Percentiles rank a stretch among this genome's conserved stretches.
These are phyloP conservation scores for Aeoliscus strigatus DNA, from an alignment of 2,797 vertebrate genomes.

Conservation along the genomic window DNA sequence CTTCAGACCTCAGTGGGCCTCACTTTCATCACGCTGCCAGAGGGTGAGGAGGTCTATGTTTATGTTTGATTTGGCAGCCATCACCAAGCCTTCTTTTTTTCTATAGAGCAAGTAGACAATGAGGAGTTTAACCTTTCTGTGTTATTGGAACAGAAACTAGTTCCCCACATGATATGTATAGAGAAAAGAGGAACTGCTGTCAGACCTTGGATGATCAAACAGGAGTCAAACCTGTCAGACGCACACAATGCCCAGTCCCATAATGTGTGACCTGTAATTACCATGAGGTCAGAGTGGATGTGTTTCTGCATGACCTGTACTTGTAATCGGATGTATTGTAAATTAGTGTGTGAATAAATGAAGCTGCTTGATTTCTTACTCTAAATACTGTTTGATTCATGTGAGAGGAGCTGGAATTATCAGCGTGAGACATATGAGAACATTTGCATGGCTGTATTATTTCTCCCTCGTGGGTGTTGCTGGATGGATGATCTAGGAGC, in stretches of 20 bases:
- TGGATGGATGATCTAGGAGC: too few species aligned
- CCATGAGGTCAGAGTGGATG: slow-evolving; percentile 61
- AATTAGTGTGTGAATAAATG: slow-evolving; percentile 29
- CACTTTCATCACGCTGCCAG: slow-evolving; percentile 57
- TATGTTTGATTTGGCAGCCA: slow-evolving; percentile 66
- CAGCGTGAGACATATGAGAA: too few species aligned
- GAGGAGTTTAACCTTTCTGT: slow-evolving; percentile 23
- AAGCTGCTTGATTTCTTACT: slow-evolving; percentile 27
- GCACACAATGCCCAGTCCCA: slow-evolving; percentile 60
- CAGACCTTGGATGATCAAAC: slow-evolving; percentile 43
- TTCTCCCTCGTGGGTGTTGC: too few species aligned
- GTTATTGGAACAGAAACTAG: slow-evolving; percentile 9
- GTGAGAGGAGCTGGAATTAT: too few species aligned
- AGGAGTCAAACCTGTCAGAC: too few species aligned
- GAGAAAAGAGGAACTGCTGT: slow-evolving; percentile 6
- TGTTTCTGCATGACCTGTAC: slow-evolving; percentile 38
- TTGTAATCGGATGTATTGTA: slow-evolving; percentile 37
- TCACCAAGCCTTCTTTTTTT: slow-evolving; percentile 33
- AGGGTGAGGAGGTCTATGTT: slow-evolving; percentile 52
- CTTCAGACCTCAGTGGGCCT: slow-evolving; percentile 34
- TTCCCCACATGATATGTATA: too few species aligned
- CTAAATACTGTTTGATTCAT: too few species aligned
- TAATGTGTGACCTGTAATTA: slow-evolving; percentile 71
- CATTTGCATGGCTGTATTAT: too few species aligned
- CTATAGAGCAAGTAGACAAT: slow-evolving; percentile 29